A percentile compares a stretch with the other conserved stretches of the same genome.
phyloP scores from a whole-genome alignment of 2,113 vertebrate genomes.

The Oostethus manadensis region DNA sequence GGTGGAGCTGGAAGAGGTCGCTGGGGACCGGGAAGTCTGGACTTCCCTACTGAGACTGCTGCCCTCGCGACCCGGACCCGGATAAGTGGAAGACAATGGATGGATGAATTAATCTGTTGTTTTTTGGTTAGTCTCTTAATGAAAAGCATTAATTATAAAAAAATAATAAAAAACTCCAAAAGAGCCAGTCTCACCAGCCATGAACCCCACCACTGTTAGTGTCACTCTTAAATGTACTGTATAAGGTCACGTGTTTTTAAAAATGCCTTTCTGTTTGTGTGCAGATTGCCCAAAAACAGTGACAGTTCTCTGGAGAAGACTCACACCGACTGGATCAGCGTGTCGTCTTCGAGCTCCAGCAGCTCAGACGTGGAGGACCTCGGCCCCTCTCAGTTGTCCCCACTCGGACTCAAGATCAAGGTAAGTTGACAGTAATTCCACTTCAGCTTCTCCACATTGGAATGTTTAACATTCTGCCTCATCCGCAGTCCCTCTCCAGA shows the following conservation, averaged over 20 bases:
- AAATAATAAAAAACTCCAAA: background rate
- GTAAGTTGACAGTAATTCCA: constrained; percentile 22
- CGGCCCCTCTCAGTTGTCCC: constrained; percentile 38
- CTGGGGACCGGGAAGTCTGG: too few relatives aligned
- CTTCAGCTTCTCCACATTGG: background rate
- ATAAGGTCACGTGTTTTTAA: background rate
- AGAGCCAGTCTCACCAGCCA: too few relatives aligned
- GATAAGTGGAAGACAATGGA: too few relatives aligned
- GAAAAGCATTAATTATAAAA: background rate
- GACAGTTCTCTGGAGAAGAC: constrained; percentile 60
- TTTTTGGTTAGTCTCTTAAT: too few relatives aligned
- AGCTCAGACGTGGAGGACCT: constrained; percentile 73
- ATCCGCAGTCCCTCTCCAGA: constrained; percentile 46
- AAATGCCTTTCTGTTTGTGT: constrained; percentile 2
- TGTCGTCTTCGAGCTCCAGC: constrained; percentile 72
- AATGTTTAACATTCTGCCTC: background rate
- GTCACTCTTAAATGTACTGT: background rate
- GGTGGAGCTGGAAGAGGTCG: too few relatives aligned
- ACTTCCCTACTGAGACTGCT: too few relatives aligned
- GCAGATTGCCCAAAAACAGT: constrained; percentile 59
- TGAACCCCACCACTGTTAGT: too few relatives aligned
- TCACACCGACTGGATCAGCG: constrained; percentile 67
- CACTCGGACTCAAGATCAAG: constrained; percentile 58
- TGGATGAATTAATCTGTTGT: too few relatives aligned
- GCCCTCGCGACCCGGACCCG: too few relatives aligned